Evolutionary conservation across 2,113 vertebrate genomes (phyloP), one percentile per base, ranked within the genome.

Genomic region (Nymphicus hollandicus): DNA sequence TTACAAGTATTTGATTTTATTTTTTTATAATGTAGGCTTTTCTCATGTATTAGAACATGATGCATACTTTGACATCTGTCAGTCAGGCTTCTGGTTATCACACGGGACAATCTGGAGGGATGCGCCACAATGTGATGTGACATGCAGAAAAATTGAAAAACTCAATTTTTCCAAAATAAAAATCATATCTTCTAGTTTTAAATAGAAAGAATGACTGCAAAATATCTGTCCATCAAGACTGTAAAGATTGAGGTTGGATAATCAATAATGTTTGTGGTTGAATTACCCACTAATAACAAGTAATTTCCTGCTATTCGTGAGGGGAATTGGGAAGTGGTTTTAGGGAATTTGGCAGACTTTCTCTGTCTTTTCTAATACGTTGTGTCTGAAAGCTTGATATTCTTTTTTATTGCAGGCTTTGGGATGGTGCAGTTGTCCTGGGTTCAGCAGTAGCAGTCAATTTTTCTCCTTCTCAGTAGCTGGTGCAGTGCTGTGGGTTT

Each of bases 281-380:
- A 91, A 97, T 92, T 97, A 89, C 83, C 77, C 71, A 83, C 86
- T 96, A 93, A 96, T 97, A 97, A 94, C 85, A 96, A 97, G 95
- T 95, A 93, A 96, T 97, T 98, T 98, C 95, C 96, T 98, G 91
- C 81, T 77, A 61, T 93, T 96, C 94, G 86, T 95, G 96, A 97
- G 77, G 82, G 87, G 91, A 97, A 96, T 94, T 93, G 91, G 91
- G 93, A 97, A 97, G 96, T 82, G 80, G 81, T 95, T 97, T 95
- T 95, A 43, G 93, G 77, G 88, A 97, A 97, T 97, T 97, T 97
- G 97, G 96, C 96, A 97, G 92, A 79, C 43, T 77, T 49, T 25
- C 14, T 37, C 58, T 90, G 63, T 60, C 73, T 95, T 96, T 96
- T 96, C 79, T 97, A 97, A 97, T 97, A 83, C 86, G 56, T 89